phyloP scores from a whole-genome alignment of 2,113 vertebrate species.

The Stomatorhinus ivindoensis region DNA sequence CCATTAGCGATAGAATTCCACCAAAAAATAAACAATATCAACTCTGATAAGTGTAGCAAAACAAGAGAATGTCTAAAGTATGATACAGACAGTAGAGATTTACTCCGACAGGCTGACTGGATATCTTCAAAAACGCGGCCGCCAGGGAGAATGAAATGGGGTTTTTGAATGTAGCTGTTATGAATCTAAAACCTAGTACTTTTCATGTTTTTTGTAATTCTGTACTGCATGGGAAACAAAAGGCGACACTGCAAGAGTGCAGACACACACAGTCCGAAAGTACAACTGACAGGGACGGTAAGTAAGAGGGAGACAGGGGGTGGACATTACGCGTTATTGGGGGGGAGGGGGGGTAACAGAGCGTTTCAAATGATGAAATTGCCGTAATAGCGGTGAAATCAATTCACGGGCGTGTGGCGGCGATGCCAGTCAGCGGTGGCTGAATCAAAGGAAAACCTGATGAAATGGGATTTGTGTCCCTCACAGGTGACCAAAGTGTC shows the following conservation, averaged over 20 bases:
- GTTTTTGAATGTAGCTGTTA: background rate
- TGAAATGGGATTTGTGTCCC: background rate
- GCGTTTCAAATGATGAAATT: constrained; percentile 12
- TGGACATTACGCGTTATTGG: background rate
- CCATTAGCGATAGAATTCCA: background rate
- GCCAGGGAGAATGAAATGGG: background rate
- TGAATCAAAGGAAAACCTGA: background rate
- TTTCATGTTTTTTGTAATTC: background rate
- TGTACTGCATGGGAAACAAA: too few species aligned
- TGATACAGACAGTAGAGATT: background rate
- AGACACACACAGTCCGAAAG: background rate
- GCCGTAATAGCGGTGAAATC: constrained; percentile 6
- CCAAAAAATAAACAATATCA: background rate
- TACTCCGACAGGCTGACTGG: background rate
- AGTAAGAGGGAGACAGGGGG: background rate
- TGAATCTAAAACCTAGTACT: background rate
- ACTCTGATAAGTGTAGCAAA: background rate
- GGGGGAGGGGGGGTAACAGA: background rate
- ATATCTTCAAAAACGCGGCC: background rate
- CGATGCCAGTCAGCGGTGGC: background rate
- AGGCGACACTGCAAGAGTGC: background rate
- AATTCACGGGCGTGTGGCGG: background rate
- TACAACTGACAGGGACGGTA: background rate
- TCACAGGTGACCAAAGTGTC: background rate
- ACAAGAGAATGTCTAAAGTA: background rate